Evolutionary conservation across 1,140 invertebrate species (phyloP).

Genomic region (Geopemphigus sp.): DNA sequence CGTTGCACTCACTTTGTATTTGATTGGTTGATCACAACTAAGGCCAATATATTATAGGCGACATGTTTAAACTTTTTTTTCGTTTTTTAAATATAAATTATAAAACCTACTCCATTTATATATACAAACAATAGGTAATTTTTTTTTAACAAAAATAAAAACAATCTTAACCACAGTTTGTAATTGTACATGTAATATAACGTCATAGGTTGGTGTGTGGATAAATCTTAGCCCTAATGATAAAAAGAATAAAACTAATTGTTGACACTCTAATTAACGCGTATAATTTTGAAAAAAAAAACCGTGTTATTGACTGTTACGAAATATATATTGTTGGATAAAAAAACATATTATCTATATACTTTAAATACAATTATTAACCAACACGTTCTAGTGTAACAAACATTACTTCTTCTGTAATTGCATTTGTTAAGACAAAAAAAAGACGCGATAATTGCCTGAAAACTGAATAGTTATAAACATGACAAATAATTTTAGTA

Average conservation of each 20-base stretch:
- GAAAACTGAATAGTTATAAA: neutral
- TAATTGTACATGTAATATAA: neutral
- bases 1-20: too few species aligned
- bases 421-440: neutral
- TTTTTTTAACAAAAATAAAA: too few species aligned
- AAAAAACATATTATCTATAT: neutral
- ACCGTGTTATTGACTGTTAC: neutral
- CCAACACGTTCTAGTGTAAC: neutral
- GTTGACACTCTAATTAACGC: neutral
- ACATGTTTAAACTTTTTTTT: neutral
- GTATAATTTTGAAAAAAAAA: slow-evolving; percentile 7
- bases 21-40: too few species aligned
- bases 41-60: too few species aligned
- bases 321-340: neutral
- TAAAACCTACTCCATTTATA: too few species aligned
- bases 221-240: neutral
- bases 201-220: too few species aligned
- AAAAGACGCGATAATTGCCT: too few species aligned
- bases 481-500: neutral
- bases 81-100: neutral
- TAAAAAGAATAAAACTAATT: neutral
- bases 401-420: slow-evolving; percentile 7
- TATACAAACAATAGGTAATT: too few species aligned
- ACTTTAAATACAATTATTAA: neutral
- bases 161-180: neutral